A percentile compares a stretch with the other conserved stretches of the same genome.
phyloP scores from a whole-genome alignment of 2,888 invertebrate species.

The Cheiracanthium punctorium region DNA sequence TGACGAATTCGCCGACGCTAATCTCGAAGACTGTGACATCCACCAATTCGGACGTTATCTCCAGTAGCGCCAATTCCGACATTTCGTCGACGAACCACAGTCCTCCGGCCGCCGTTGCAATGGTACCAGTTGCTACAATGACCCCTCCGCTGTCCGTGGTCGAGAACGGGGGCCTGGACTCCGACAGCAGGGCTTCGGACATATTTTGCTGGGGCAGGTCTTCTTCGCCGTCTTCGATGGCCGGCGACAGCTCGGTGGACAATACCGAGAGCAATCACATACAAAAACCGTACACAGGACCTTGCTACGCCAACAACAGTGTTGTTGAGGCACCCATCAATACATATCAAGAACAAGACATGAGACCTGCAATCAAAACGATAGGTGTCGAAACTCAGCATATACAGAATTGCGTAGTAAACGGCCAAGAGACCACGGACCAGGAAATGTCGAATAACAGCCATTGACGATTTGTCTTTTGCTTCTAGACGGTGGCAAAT shows the following conservation, averaged over 20 bases:
- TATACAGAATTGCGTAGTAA: conserved; percentile 44
- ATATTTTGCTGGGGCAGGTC: conserved; percentile 65
- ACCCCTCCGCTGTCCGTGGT: conserved; percentile 61
- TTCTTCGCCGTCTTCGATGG: conserved; percentile 52
- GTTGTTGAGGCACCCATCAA: conserved; percentile 58
- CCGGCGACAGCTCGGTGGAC: conserved; percentile 55
- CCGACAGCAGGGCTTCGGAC: conserved; percentile 65
- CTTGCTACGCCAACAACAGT: conserved; percentile 41
- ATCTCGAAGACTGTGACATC: conserved; percentile 25
- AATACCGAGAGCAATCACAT: conserved; percentile 44
- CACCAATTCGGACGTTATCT: conserved; percentile 27
- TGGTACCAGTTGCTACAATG: conserved; percentile 55
- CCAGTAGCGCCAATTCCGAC: conserved; percentile 50
- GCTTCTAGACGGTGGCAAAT: conserved; percentile 41
- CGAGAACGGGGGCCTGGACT: conserved; percentile 49
- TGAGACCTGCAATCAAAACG: conserved; percentile 47
- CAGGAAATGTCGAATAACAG: conserved; percentile 30
- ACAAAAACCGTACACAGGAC: conserved; percentile 31
- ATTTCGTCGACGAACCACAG: conserved; percentile 33
- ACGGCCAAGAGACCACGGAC: conserved; percentile 32
- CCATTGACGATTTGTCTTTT: conserved; percentile 60
- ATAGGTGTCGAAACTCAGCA: conserved; percentile 44
- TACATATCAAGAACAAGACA: conserved; percentile 50
- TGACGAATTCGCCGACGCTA: conserved; percentile 18
- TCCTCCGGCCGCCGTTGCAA: conserved; percentile 21